These are phyloP conservation scores for Macquaria australasica DNA, from an alignment of 2,113 vertebrate genomes.

Conservation along the genomic window DNA sequence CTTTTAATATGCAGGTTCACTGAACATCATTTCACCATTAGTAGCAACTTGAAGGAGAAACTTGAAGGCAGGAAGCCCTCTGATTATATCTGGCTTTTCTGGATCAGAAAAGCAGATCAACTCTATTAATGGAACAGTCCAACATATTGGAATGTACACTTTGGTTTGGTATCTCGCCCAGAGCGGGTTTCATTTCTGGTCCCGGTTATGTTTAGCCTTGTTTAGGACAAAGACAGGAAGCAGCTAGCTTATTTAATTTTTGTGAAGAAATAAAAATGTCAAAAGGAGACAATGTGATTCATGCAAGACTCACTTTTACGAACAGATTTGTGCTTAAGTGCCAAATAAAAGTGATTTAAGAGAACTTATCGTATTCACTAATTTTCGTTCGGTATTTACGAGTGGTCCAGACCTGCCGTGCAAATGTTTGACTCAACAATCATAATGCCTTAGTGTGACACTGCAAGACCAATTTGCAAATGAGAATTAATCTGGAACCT, in stretches of 20 bases:
- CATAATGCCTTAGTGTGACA: neutral
- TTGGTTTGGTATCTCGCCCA: neutral
- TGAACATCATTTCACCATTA: slow-evolving; percentile 49
- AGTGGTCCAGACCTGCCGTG: neutral
- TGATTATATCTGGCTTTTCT: neutral
- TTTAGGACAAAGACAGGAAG: neutral
- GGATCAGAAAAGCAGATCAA: slow-evolving; percentile 12
- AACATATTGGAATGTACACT: neutral
- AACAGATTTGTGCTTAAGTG: too few relatives aligned
- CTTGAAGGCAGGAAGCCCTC: neutral
- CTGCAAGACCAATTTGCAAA: too few relatives aligned
- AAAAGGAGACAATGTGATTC: neutral
- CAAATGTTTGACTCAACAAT: neutral
- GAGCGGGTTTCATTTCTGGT: neutral
- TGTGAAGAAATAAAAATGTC: neutral
- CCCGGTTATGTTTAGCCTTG: neutral
- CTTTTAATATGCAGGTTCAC: slow-evolving; percentile 52
- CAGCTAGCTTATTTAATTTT: neutral
- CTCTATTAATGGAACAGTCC: neutral
- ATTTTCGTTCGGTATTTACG: too few relatives aligned
- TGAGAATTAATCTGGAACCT: too few relatives aligned
- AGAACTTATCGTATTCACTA: neutral
- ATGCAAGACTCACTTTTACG: too few relatives aligned
- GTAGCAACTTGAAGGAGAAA: slow-evolving; percentile 37
- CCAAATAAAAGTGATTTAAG: neutral